phyloP scores from a whole-genome alignment of 2,113 vertebrate species.

The Notarius lentiginosus region DNA sequence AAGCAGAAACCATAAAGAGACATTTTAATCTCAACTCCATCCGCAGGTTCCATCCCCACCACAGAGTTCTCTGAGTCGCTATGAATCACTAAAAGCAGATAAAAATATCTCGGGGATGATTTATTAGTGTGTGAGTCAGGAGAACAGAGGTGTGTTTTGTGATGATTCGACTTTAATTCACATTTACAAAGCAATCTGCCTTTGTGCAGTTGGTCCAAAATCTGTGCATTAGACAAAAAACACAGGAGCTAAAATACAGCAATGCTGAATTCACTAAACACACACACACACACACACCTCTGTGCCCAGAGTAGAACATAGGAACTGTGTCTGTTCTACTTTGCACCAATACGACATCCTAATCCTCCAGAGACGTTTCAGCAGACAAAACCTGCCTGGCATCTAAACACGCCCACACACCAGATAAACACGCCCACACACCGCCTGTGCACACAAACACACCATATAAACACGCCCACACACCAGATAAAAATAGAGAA shows the following conservation, averaged over 20 bases:
- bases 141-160: conserved; percentile 17
- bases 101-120: conserved; percentile 7
- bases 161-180: conserved; percentile 19
- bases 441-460: background rate
- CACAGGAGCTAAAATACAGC: conserved; percentile 11
- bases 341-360: conserved; percentile 21
- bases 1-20: conserved; percentile 14
- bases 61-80: background rate
- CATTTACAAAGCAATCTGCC: conserved; percentile 7
- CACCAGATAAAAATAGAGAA: too few species aligned
- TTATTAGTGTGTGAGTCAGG: conserved; percentile 16
- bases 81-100: background rate
- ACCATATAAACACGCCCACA: background rate
- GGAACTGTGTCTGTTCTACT: background rate
- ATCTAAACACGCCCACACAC: background rate
- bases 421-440: background rate
- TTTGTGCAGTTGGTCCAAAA: conserved; percentile 7
- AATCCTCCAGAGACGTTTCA: background rate
- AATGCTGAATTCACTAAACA: conserved; percentile 27
- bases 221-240: conserved; percentile 17
- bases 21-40: background rate
- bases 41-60: background rate
- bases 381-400: background rate
- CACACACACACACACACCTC: background rate
- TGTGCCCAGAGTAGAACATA: background rate